These are phyloP conservation scores for Leucophenga maculata DNA, from an alignment of 2,888 invertebrate species.

Conservation along the genomic window DNA sequence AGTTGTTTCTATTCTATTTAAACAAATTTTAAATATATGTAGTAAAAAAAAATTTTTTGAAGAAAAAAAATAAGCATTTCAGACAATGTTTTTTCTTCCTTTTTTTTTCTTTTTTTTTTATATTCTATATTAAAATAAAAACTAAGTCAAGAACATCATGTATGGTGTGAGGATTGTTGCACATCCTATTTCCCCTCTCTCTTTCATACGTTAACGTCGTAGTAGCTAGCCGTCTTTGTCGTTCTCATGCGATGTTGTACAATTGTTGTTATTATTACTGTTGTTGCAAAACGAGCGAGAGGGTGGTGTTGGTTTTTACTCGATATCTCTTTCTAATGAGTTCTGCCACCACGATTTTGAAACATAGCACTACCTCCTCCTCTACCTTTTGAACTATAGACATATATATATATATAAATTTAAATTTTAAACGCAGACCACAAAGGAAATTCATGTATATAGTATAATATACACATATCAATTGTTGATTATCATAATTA, in stretches of 20 bases:
- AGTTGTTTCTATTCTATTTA: too few relatives aligned
- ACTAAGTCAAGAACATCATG: too few relatives aligned
- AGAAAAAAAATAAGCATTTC: too few relatives aligned
- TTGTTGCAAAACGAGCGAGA: too few relatives aligned
- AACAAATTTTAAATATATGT: too few relatives aligned
- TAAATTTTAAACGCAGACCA: slow-evolving; percentile 9
- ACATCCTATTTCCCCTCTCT: background rate
- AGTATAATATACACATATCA: slow-evolving; percentile 3
- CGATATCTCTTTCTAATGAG: slow-evolving; percentile 39
- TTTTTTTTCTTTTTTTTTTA: slow-evolving; percentile 16
- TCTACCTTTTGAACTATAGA: slow-evolving; percentile 30
- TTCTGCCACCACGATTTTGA: slow-evolving; percentile 36
- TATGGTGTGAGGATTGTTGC: too few relatives aligned
- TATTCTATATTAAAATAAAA: background rate
- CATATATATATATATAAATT: too few relatives aligned
- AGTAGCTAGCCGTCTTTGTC: background rate
- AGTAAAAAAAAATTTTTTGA: too few relatives aligned
- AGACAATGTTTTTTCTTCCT: slow-evolving; percentile 3
- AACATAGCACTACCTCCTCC: too few relatives aligned
- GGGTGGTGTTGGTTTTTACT: slow-evolving; percentile 31
- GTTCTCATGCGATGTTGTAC: background rate
- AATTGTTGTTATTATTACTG: too few relatives aligned
- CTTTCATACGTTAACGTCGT: background rate
- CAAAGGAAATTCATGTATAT: background rate
- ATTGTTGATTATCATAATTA: slow-evolving; percentile 1